Conservation (phyloP, 64 coral and sea anemone species). For the Catalaphyllia jardinei region DNA sequence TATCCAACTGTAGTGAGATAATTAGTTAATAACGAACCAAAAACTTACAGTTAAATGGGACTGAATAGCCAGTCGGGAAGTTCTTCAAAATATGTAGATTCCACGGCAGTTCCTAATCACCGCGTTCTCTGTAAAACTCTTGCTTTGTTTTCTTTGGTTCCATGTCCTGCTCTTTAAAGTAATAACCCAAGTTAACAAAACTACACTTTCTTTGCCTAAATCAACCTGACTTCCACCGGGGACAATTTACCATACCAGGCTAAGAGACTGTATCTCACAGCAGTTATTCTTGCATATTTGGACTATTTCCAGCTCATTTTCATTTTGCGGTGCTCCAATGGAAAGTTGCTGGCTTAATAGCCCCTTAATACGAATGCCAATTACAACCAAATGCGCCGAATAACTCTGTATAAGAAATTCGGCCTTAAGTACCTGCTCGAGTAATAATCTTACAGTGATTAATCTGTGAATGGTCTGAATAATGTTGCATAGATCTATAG, state of each 20-base stretch:
- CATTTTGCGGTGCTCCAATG: background rate
- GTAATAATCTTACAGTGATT: background rate
- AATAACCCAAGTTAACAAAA: background rate
- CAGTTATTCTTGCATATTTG: constrained; percentile 14
- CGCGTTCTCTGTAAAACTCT: background rate
- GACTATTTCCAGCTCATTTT: constrained; percentile 10
- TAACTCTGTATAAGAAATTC: background rate
- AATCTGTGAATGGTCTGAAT: background rate
- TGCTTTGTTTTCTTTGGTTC: background rate
- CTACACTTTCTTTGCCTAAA: background rate
- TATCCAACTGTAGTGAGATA: background rate
- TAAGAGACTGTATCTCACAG: background rate
- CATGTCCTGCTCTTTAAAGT: background rate
- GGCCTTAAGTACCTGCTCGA: background rate
- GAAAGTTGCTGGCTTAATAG: background rate
- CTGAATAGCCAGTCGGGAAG: background rate
- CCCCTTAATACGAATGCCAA: background rate
- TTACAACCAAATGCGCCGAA: background rate
- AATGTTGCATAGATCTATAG: background rate
- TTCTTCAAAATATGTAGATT: background rate
- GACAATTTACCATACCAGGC: background rate
- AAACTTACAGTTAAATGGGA: background rate
- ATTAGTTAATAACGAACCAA: background rate
- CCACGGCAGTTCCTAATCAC: background rate
- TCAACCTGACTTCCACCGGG: background rate